A percentile compares a stretch with the other conserved stretches of the same genome.
Conservation (phyloP, 2,113 vertebrate species). For the Oxyura jamaicensis region DNA sequence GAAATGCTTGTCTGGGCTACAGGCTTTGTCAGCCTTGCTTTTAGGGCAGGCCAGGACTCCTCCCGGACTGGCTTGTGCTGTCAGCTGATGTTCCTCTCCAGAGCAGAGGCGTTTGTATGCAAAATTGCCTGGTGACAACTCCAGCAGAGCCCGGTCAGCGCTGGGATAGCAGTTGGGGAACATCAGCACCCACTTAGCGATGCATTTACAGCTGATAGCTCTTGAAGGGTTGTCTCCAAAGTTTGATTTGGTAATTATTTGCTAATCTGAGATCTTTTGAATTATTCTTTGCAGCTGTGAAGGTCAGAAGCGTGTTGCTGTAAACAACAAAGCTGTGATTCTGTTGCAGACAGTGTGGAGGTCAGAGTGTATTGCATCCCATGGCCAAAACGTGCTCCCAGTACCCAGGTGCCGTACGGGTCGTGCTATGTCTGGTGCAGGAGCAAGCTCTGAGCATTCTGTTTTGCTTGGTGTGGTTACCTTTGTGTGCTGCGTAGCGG, state of each 20-base stretch:
- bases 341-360: background rate
- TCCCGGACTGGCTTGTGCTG: background rate
- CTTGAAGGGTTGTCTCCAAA: background rate
- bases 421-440: background rate
- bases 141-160: background rate
- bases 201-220: background rate
- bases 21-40: background rate
- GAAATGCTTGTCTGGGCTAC: background rate
- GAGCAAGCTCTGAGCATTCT: background rate
- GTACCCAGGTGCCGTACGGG: background rate
- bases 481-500: background rate
- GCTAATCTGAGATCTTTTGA: background rate
- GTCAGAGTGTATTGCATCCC: background rate
- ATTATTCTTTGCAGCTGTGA: background rate
- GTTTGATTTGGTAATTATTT: background rate
- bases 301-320: background rate
- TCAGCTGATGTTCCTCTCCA: background rate
- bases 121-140: background rate
- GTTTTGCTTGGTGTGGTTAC: background rate
- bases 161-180: background rate
- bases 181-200: conserved; percentile 6
- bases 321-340: background rate
- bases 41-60: background rate
- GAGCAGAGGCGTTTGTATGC: background rate
- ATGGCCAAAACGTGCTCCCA: background rate